Evolutionary conservation across 2,888 invertebrate genomes (phyloP), one percentile per base, ranked within the genome.

Genomic region (Chaitophorus viminalis): DNA sequence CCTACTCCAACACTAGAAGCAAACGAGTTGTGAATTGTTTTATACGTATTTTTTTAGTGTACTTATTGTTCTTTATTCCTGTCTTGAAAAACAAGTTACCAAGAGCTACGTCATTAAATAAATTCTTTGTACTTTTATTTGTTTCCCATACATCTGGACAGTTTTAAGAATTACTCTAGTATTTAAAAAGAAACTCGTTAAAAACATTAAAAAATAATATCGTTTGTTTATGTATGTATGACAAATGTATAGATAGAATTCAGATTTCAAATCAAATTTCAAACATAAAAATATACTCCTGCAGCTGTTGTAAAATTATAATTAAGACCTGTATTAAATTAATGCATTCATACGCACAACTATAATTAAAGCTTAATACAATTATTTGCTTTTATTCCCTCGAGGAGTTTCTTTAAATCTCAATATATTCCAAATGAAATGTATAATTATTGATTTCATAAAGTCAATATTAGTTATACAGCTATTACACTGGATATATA

Each of bases 81-180:
- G 21, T 85, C 52, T 72, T 79, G 54, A 72, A 72, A 86, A 78
- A 85, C n/a, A 54, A 78, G 78, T 72, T 78, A 78, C 86, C 85
- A 36, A 86, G 68, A 72, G 78, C 70, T 78, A 78, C 79, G 52
- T 78, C 75, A 84, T 84, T 31, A 83, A 75, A 65, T 83, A 46
- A 31, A 76, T 65, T 75, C 82, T 75, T 75, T 75, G 39, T 75
- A 31, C 31, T 83, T 74, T 82, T n/a, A 74, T 76, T 76, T 54
- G 31, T 65, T 65, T 0, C n/a, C 33, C 75, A 39, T 75, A 3
- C 11, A 60, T 39, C 75, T 83, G 21, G 14, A 39, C 36, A 75
- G 39, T 83, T 83, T 60, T 75, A 60, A 83, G 60, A 60, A 82
- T 74, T 46, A 83, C 36, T 83, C 25, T 31, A 36, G 39, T 8